Base-by-base conservation (phyloP, 2,888 invertebrate species). In the Xestia c-nigrum region DNA sequence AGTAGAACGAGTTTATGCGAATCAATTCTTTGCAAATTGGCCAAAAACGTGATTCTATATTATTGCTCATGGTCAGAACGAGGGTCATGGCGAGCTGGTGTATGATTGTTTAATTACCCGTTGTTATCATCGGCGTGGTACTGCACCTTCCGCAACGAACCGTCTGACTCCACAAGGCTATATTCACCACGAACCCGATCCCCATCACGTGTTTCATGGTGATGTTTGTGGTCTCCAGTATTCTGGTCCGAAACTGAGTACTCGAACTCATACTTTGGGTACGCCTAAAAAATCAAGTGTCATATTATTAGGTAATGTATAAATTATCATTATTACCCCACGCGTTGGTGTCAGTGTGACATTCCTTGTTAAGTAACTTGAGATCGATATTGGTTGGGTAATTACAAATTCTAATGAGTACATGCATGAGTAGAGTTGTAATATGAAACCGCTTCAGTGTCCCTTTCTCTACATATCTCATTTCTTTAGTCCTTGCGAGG, bases 211-310 rank as follows among this genome's bases (percentile, higher is more conserved):
- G 94, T 89, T 89, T 97, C 97, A 9, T 94, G 92, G 82, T 97
- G 97, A 55, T 94, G 93, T 85, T 97, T 97, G 81, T 97, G 96
- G 87, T 97, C 97, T 14, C 97, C 97, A 0, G 97, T 97, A 82
- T 97, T 96, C 75, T 96, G 96, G 77, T 97, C 97, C 7, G 97
- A 96, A 71, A 97, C 97, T 50, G 97, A 96, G 83, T 97, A 97
- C 88, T 97, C 97, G 89, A 97, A 97, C 89, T 97, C 97, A 89
- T 97, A 97, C 93, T 97, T 97, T 43, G 97, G 97, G 87, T 97
- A 97, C 0, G 96, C 89, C 95, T 97, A 87, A 7, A 81, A 74
- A 73, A n/a, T 55, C 46, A 70, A 50, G 24, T 43, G 14, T 40
- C 61, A 63, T 21, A 57, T 70, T 40, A 80, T 63, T 59, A 66